Evolutionary conservation across 2,888 invertebrate genomes (phyloP), one percentile per base, ranked within the genome.

Genomic region (Torymus texanus): DNA sequence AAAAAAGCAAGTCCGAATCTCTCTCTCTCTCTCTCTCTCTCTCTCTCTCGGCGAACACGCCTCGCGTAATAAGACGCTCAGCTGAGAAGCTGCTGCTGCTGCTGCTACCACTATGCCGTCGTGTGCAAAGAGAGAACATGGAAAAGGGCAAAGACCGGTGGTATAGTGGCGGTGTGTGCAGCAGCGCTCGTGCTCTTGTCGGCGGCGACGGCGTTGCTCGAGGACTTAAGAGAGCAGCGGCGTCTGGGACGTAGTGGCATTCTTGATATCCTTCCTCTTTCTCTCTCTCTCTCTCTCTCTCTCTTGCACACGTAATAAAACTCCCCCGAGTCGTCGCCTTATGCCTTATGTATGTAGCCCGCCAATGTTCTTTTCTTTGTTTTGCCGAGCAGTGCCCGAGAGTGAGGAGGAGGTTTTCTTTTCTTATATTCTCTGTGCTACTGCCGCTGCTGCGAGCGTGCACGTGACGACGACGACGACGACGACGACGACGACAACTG

Each of bases 121-220:
- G 61, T 61, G 41, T 67, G 72, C 66, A 78, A 77, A 73, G 72
- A 75, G 61, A 75, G 61, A 75, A 61, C 21, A 75, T 62, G 71
- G 50, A 79, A 68, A 79, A 79, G 79, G 72, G 72, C 78, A 78
- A 72, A 72, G 78, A 61, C 78, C 66, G 78, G 59, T 59, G 50
- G 14, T 65, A 29, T 29, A 29, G 29, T 29, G 29, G 58, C 65
- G 29, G 2, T 24, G 21, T 59, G 18, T 12, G 24, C 29, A 5
- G 8, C 29, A 21, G 50, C 51, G 24, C 12, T 2, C 14, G 29
- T 29, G 29, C 29, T 29, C 29, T 29, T 29, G 29, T 29, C 29
- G 29, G 29, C 66, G 58, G 13, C 59, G 66, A n/a, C 72, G 41
- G 67, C 66, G 63, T 62, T 12, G 50, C 58, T 79, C 65, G 68